Base-by-base conservation (phyloP, 2,797 vertebrate genomes). In the Pseudochromis fuscus region DNA sequence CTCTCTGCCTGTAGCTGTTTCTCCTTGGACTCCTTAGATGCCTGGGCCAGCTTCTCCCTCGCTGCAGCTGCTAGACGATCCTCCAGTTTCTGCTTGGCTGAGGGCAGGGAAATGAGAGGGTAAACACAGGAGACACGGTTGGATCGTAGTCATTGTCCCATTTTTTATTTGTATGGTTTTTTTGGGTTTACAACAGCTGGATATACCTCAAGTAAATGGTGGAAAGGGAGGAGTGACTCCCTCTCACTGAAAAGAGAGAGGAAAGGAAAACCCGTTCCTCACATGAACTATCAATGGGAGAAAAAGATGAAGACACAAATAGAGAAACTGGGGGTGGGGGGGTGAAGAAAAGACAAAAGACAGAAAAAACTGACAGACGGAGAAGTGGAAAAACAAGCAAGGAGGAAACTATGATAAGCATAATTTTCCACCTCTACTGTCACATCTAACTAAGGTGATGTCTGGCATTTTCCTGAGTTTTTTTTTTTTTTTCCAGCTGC, bases 1-100 rank as follows among this genome's bases (percentile, higher is more conserved):
- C 97, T 95, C 82, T 99, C 98, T 0, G 97, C 97, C 85, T 99
- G 98, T 3, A 99, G 95, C 89, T 99, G 98, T 86, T 98, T 98
- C 88, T 99, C 98, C 85, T 99, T 99, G 0, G 96, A 98, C 84
- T 99, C 98, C 89, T 99, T 99, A 42, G 96, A 97, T 0, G 97
- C 98, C 87, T 99, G 98, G 35, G 97, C 97, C 72, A 99, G 95
- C 88, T 99, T 99, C 75, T 99, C 97, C 57, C 98, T 90, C 30
- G 98, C 98, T 10, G 98, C 98, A 21, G 97, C 97, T 1, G 98
- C 96, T 8, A 99, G 92, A 30, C 97, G 95, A 71, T 98, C 97
- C 91, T 99, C 98, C 72, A 99, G 94, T 83, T 97, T 98, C 91
- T 96, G 97, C 81, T 99, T 99, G 82, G 97, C 98, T 99, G 83